Evolutionary conservation across 2,113 vertebrate genomes (phyloP), one percentile per base, ranked within the genome.

Genomic region (Fulica atra): DNA sequence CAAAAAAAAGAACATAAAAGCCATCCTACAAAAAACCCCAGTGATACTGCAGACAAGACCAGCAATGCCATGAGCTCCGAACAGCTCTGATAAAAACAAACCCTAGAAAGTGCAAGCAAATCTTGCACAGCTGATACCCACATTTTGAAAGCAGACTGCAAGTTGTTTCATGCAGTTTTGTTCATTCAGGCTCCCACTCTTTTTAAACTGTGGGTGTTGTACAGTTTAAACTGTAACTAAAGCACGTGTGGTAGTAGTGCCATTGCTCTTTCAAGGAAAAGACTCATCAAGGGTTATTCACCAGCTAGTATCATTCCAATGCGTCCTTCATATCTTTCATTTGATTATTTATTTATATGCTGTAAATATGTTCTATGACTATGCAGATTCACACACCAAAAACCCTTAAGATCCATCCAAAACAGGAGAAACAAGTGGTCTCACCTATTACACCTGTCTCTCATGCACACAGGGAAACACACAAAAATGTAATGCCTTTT

Each of bases 121-220:
- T 97, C 95, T 97, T 50, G 72, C 56, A 23, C 61, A 81, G 66
- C 20, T 93, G 74, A 89, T 63, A 97, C 59, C 82, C 95, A 73
- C 53, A 95, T 97, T 97, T 95, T 96, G 96, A 97, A 97, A 95
- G 95, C 82, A 92, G 87, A 85, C 48, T 48, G 84, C 46, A 95
- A 94, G 51, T 76, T 84, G 40, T 82, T 96, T 95, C 31, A 68
- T 54, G 77, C 33, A 26, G 81, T 93, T 96, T 79, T 97, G 64
- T 91, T 96, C 85, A 91, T 91, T 96, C 89, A 88, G 51, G 16
- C 54, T 96, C 81, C 54, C 81, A 38, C 81, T 97, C 78, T 96
- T 76, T 59, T 33, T 80, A 72, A 91, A 89, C 31, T 0, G 7
- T 9, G 13, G n/a, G 24, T 86, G 35, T 25, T 69, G 6, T 40